phyloP scores from a whole-genome alignment of 2,113 vertebrate genomes.

The Urocynchramus pylzowi region DNA sequence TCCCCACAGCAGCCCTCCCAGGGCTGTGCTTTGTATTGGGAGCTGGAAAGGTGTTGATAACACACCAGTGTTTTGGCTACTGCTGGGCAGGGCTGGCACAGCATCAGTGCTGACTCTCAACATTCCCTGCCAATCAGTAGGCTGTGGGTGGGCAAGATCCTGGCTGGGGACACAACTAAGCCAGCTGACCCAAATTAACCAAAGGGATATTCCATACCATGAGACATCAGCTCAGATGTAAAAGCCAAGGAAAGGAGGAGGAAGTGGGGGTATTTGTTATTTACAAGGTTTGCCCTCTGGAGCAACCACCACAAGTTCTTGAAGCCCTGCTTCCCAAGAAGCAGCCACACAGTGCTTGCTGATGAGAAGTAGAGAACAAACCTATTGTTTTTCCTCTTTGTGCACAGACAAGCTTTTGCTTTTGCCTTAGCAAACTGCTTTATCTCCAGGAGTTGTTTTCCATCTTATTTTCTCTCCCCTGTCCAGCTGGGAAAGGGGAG shows the following conservation, averaged over 20 bases:
- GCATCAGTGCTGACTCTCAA: neutral
- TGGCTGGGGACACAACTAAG: neutral
- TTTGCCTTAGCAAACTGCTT: neutral
- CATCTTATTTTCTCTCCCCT: neutral
- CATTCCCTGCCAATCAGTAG: neutral
- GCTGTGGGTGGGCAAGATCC: neutral
- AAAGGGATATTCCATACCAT: neutral
- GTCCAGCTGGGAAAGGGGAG: neutral
- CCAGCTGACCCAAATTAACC: neutral
- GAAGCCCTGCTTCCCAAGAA: neutral
- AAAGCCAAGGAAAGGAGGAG: neutral
- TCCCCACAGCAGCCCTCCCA: neutral
- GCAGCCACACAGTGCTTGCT: neutral
- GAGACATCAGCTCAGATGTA: neutral
- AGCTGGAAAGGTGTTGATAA: neutral
- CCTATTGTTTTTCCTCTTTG: neutral
- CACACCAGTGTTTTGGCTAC: neutral
- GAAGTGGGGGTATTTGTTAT: neutral
- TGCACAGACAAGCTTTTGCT: rapidly evolving
- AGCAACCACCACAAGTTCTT: rapidly evolving
- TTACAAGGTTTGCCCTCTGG: neutral
- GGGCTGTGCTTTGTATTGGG: rapidly evolving
- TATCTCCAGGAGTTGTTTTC: neutral
- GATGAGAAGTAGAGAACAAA: neutral
- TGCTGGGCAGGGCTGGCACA: neutral